A percentile compares a stretch with the other conserved stretches of the same genome.
These are phyloP conservation scores for Scolanthus callimorphus DNA, from an alignment of 92 coral and sea anemone genomes.

Conservation along the genomic window DNA sequence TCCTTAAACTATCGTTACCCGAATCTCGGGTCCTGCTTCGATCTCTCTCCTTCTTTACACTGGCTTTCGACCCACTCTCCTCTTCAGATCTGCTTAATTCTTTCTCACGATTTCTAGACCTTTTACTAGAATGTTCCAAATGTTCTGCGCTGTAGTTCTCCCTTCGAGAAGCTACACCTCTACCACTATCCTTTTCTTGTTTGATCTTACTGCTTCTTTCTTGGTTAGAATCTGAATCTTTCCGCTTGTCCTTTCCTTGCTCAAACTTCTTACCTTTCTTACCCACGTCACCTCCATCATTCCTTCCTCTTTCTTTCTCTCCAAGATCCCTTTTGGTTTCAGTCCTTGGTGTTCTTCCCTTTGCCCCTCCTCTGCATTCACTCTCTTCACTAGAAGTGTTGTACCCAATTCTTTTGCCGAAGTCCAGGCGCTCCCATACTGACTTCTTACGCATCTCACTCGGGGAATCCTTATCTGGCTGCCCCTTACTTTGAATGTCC, in stretches of 20 bases:
- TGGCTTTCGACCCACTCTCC: too few species aligned
- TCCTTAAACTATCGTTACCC: too few species aligned
- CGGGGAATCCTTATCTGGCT: not conserved
- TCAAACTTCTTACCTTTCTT: not conserved
- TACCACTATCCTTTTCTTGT: not conserved
- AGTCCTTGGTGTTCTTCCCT: too few species aligned
- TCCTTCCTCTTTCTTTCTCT: not conserved
- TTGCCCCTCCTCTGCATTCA: too few species aligned
- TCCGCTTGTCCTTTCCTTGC: not conserved
- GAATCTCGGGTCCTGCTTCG: too few species aligned
- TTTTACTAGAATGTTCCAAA: too few species aligned
- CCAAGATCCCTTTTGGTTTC: too few species aligned
- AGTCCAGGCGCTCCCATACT: constrained; percentile 27
- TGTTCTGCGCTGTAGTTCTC: too few species aligned
- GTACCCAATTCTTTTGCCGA: not conserved
- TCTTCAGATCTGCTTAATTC: too few species aligned
- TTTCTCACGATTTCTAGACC: too few species aligned
- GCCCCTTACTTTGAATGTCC: constrained; percentile 1
- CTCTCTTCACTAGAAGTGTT: not conserved
- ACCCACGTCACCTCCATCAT: not conserved
- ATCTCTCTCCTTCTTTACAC: too few species aligned
- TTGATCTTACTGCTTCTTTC: constrained; percentile 3
- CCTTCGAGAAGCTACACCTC: not conserved
- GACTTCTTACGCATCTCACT: too few species aligned
- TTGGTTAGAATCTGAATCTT: not conserved